Conservation (phyloP, 2,797 vertebrate species). For the Halcyon badia region DNA sequence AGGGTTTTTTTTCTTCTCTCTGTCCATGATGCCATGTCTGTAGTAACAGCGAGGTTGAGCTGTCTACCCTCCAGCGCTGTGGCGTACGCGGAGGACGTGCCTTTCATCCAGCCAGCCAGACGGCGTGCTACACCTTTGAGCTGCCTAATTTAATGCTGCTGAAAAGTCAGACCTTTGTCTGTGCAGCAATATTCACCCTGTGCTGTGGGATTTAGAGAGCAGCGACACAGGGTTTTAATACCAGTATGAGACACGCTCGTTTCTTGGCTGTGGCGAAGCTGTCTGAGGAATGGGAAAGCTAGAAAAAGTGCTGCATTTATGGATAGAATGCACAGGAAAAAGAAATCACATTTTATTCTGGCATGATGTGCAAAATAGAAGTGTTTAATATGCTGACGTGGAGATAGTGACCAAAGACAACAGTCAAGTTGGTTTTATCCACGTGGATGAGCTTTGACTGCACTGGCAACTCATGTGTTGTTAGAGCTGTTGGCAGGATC, state of each 20-base stretch:
- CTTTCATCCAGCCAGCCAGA: not conserved
- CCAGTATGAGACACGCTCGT: rapidly evolving
- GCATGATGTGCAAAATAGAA: not conserved
- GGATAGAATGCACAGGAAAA: not conserved
- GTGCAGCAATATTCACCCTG: not conserved
- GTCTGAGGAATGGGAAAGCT: not conserved
- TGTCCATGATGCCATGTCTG: not conserved
- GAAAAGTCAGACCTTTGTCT: slow-evolving; percentile 2
- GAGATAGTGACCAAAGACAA: not conserved
- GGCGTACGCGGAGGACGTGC: not conserved
- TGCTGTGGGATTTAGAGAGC: not conserved
- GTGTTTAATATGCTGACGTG: not conserved
- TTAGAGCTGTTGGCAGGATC: not conserved
- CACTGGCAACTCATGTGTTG: rapidly evolving
- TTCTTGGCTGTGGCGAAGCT: not conserved
- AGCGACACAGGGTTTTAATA: rapidly evolving
- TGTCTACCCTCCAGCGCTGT: not conserved
- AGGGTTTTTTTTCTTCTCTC: not conserved
- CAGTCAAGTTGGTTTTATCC: not conserved
- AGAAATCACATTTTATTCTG: not conserved
- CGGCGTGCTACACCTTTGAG: not conserved
- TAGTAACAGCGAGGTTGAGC: not conserved
- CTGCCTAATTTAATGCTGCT: not conserved
- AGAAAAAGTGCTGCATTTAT: not conserved
- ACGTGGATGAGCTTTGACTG: not conserved